A percentile compares a stretch with the other conserved stretches of the same genome.
Conservation (phyloP, 2,113 vertebrate genomes). For the Beaufortia kweichowensis region DNA sequence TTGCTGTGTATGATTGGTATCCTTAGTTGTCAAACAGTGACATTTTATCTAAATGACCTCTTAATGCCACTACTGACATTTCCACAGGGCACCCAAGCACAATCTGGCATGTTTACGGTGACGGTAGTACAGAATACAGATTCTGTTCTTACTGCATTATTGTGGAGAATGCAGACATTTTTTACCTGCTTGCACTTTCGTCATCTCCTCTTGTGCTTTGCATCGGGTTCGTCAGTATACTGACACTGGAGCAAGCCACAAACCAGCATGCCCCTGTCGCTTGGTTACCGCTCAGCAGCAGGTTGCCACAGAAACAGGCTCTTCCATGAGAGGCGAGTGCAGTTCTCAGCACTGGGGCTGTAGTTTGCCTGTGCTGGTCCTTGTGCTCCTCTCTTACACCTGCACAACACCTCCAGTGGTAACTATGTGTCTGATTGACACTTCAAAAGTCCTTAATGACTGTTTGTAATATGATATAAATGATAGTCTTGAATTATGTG, state of each 20-base stretch:
- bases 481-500: too few species aligned
- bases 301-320: conserved; percentile 81
- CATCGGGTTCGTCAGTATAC: conserved; percentile 70
- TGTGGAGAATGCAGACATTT: conserved; percentile 19
- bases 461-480: too few species aligned
- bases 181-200: conserved; percentile 23
- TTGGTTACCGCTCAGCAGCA: conserved; percentile 78
- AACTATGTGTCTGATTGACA: conserved; percentile 1
- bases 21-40: conserved; percentile 16
- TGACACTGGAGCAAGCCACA: conserved; percentile 66
- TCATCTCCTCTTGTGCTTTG: conserved; percentile 39
- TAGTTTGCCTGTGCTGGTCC: conserved; percentile 65
- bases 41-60: conserved; percentile 25
- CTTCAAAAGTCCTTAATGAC: too few species aligned
- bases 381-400: conserved; percentile 39
- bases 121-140: neutral
- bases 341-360: conserved; percentile 69
- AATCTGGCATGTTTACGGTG: neutral
- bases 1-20: conserved; percentile 31
- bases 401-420: neutral
- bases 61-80: neutral
- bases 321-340: conserved; percentile 73
- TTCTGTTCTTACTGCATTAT: conserved; percentile 27
- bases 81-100: neutral
- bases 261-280: conserved; percentile 76